phyloP scores from a whole-genome alignment of 30 jellyfish, hydroid and myxozoan genomes.

The Hydra vulgaris region DNA sequence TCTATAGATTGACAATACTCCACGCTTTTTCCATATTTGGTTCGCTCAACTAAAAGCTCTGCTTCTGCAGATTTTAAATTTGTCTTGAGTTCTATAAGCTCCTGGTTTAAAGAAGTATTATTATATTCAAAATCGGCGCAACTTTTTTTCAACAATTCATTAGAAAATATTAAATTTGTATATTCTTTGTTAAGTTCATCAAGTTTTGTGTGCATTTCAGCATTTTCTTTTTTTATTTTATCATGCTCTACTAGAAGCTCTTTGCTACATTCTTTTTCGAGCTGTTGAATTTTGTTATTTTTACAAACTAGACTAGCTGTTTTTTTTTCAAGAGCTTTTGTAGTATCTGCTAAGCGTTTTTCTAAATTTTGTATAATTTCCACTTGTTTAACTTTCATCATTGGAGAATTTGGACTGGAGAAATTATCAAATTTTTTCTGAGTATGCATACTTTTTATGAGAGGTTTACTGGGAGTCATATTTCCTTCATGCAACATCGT shows the following conservation, averaged over 20 bases:
- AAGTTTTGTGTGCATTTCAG: neutral
- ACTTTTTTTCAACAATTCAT: neutral
- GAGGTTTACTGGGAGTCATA: neutral
- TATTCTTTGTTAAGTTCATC: neutral
- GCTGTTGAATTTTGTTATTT: conserved; percentile 23
- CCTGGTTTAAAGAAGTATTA: neutral
- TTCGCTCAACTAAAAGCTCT: conserved; percentile 21
- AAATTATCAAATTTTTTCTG: neutral
- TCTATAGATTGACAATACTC: conserved; percentile 23
- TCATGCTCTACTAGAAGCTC: neutral
- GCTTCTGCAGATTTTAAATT: conserved; percentile 2
- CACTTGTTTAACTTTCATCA: neutral
- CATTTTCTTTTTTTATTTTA: neutral
- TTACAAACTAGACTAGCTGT: conserved; percentile 9
- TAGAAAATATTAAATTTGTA: neutral
- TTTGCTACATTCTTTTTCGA: neutral
- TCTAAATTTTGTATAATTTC: conserved; percentile 19
- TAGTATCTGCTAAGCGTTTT: conserved; percentile 24
- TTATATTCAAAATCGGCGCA: neutral
- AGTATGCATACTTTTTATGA: neutral
- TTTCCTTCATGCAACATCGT: neutral
- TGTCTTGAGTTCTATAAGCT: neutral
- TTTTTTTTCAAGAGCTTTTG: conserved; percentile 32
- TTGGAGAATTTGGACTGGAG: conserved; percentile 25
- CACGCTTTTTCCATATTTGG: neutral